Evolutionary conservation across 2,797 vertebrate species (phyloP).

Genomic region (Gambelia wislizenii): DNA sequence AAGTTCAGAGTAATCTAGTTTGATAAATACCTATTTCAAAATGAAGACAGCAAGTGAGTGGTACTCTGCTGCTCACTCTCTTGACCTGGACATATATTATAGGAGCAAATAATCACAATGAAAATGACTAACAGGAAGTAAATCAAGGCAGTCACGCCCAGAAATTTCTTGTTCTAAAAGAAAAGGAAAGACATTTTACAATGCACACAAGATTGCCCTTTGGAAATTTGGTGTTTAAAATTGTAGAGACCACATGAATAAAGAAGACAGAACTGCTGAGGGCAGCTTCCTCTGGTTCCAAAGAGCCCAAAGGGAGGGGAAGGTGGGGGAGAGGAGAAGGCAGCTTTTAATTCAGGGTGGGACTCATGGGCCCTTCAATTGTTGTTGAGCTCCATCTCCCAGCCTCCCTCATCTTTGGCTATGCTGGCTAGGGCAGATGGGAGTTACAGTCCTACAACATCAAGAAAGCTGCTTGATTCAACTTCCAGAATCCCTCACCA

Average conservation of each 20-base stretch:
- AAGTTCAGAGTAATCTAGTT: not conserved
- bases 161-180: not conserved
- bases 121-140: not conserved
- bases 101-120: conserved; percentile 14
- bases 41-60: conserved; percentile 22
- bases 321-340: not conserved
- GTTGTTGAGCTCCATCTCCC: no score
- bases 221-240: not conserved
- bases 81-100: conserved; percentile 24
- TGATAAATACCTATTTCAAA: conserved; percentile 45
- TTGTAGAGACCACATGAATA: not conserved
- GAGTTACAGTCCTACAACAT: no score
- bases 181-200: not conserved
- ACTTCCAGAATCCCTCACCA: no score
- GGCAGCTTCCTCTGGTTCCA: no score
- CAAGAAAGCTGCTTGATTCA: no score
- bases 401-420: no score
- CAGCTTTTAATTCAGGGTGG: no score
- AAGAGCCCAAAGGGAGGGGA: not conserved
- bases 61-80: conserved; percentile 18
- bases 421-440: no score
- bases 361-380: no score
- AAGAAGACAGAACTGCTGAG: not conserved
- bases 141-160: not conserved
- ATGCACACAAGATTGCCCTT: not conserved